These are phyloP conservation scores for Laterallus jamaicensis DNA, from an alignment of 2,113 vertebrate genomes.

Conservation along the genomic window DNA sequence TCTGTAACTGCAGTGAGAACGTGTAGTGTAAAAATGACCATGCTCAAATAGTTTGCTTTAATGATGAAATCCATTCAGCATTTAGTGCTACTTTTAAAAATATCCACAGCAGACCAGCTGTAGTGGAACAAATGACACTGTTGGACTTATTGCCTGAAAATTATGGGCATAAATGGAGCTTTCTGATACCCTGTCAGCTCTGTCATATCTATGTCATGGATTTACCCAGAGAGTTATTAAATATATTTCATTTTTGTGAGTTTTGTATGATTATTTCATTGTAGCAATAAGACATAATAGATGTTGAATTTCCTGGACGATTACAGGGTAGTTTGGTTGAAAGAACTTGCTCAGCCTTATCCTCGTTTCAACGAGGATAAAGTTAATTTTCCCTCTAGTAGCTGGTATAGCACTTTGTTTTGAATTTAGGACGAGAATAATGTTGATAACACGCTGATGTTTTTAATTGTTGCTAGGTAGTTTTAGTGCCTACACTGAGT, in stretches of 20 bases:
- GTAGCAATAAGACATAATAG: constrained; percentile 63
- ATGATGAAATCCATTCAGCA: constrained; percentile 17
- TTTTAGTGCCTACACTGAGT: no score
- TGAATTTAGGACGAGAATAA: no score
- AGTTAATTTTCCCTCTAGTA: no score
- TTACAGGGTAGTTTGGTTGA: constrained; percentile 36
- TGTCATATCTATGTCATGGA: constrained; percentile 49
- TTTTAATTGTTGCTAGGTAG: no score
- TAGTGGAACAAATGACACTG: constrained; percentile 37
- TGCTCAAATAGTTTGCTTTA: neutral
- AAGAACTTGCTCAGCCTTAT: constrained; percentile 27
- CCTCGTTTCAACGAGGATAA: no score
- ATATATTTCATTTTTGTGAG: constrained; percentile 61
- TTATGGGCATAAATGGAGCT: constrained; percentile 54
- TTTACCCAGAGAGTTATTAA: constrained; percentile 60
- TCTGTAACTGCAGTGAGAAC: constrained; percentile 6
- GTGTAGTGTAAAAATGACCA: neutral
- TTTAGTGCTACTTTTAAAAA: constrained; percentile 29
- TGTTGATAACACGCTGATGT: no score
- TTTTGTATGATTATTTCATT: constrained; percentile 72
- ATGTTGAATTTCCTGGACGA: constrained; percentile 38
- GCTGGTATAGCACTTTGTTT: no score
- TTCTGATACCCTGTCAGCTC: constrained; percentile 53
- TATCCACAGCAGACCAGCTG: constrained; percentile 11
- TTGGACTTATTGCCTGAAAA: constrained; percentile 50